Base-by-base conservation (phyloP, 2,797 vertebrate genomes). In the Sebastes iracundus region DNA sequence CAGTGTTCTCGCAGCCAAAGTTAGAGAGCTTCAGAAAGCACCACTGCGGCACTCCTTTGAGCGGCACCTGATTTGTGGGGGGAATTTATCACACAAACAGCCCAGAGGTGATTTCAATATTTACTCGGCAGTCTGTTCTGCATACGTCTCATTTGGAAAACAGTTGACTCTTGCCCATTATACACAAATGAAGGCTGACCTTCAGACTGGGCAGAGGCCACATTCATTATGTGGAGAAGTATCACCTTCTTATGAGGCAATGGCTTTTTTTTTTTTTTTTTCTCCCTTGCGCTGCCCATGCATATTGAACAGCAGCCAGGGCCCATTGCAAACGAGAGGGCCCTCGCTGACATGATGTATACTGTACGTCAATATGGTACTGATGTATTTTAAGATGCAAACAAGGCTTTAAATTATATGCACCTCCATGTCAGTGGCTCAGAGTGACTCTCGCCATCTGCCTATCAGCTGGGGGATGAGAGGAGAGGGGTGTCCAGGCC, bases 351-450 rank as follows among this genome's bases (percentile, higher is more conserved):
- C 97, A 97, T 97, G 96, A 96, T 98, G 97, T 97, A 97, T 98
- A 98, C 96, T 97, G 97, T 98, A 97, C 97, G 96, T 98, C 97
- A 99, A 98, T 99, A 99, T 98, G 97, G 97, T 97, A 96, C 95
- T 97, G 96, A 96, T 98, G 98, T 97, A 97, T 97, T 98, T 98
- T 97, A 98, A 97, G 98, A 99, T 99, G 97, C 98, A 99, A 99
- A 99, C 98, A 99, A 99, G 98, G 95, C 96, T 97, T 97, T 97
- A 99, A 99, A 99, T 98, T 96, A 99, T 98, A 97, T 97, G 96
- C 97, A 97, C 97, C 96, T 97, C 97, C 97, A 96, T 97, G 97
- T 97, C 97, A 97, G 96, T 93, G 96, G 96, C 96, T 97, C 95
- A 97, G 96, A 97, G 95, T 94, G 95, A 96, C 96, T 97, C 95